Conservation (phyloP, 2,113 vertebrate genomes). For the Nicator chloris region DNA sequence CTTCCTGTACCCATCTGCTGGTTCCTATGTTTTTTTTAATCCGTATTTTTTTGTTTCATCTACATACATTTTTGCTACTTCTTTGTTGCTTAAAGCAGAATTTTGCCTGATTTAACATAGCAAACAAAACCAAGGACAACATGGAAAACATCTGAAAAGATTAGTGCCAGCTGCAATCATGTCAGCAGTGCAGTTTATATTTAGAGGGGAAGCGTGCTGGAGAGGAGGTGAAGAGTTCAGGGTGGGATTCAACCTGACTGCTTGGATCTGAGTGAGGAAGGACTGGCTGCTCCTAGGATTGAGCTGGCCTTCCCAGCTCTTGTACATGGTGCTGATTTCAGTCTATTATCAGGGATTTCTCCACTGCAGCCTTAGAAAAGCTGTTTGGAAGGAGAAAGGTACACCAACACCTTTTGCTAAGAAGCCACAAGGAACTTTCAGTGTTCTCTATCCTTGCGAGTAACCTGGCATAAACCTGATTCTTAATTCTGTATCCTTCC, state of each 20-base stretch:
- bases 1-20: background rate
- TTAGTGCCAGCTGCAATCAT: slow-evolving; percentile 54
- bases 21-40: background rate
- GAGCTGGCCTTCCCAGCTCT: background rate
- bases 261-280: background rate
- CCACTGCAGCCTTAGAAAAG: background rate
- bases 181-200: slow-evolving; percentile 58
- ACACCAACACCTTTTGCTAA: background rate
- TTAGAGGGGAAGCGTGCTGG: slow-evolving; percentile 53
- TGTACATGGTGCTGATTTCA: background rate
- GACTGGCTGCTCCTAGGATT: background rate
- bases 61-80: background rate
- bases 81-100: slow-evolving; percentile 2
- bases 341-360: background rate
- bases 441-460: background rate
- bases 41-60: background rate
- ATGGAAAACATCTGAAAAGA: slow-evolving; percentile 61
- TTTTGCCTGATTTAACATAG: background rate
- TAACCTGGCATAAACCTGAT: background rate
- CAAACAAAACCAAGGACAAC: slow-evolving; percentile 57
- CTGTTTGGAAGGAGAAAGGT: background rate
- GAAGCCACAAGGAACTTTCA: background rate
- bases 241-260: slow-evolving; percentile 16
- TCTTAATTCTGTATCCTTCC: background rate
- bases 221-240: slow-evolving; percentile 65